phyloP scores from a whole-genome alignment of 2,888 invertebrate genomes.

The Hydraecia micacea region DNA sequence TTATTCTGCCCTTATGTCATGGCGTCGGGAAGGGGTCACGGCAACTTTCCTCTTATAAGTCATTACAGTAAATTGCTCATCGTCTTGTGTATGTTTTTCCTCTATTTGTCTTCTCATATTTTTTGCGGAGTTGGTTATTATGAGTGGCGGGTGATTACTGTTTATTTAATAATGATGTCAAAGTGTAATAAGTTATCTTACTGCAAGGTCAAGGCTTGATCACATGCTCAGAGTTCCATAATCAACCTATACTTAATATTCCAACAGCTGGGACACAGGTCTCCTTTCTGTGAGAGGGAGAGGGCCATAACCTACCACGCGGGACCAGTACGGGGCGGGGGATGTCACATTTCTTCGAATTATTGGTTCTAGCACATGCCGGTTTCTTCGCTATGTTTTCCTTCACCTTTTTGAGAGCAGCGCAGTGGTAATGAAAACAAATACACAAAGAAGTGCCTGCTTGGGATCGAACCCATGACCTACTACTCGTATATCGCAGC shows the following conservation, averaged over 20 bases:
- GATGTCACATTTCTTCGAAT: too few species aligned
- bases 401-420: neutral
- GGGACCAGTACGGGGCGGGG: too few species aligned
- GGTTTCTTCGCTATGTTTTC: neutral
- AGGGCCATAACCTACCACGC: too few species aligned
- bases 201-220: neutral
- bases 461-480: too few species aligned
- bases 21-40: conserved; percentile 53
- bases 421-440: neutral
- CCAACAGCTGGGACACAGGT: too few species aligned
- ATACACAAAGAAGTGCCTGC: too few species aligned
- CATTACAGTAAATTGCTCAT: conserved; percentile 66
- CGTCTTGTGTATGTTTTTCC: conserved; percentile 59
- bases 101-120: conserved; percentile 56
- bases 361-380: neutral
- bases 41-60: conserved; percentile 57
- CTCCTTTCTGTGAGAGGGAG: too few species aligned
- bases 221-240: too few species aligned
- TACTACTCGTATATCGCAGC: too few species aligned
- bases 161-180: conserved; percentile 39
- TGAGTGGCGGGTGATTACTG: conserved; percentile 43
- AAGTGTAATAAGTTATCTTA: conserved; percentile 10
- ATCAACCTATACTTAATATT: too few species aligned
- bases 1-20: conserved; percentile 48
- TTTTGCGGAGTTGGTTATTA: conserved; percentile 51